Evolutionary conservation across 1,140 invertebrate species (phyloP), one percentile per base, ranked within the genome.

Genomic region (Ceratina australensis): DNA sequence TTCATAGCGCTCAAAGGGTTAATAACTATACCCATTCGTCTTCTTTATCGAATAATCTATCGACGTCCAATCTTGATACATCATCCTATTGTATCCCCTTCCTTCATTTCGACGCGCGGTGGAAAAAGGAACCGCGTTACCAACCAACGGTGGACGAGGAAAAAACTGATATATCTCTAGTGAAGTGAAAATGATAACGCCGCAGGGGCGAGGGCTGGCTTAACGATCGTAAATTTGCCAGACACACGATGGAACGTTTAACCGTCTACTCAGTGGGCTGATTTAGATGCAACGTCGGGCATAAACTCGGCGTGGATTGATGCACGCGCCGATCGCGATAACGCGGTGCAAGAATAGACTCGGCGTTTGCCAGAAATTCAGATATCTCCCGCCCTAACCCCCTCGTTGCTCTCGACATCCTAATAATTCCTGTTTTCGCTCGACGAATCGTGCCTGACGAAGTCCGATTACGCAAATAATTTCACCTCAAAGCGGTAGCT

Each of bases 181-280:
- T 13, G 12, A 20, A 72, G 22, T 1, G 63, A 52, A 47, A 59
- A n/a, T 60, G 76, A 77, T 72, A 81, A 82, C 24, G 26, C 15
- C 7, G 33, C 20, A 50, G 63, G 13, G 20, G 2, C n/a, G 20
- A 4, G 22, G 26, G 33, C 5, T 42, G 33, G 33, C 33, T 42
- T 42, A 42, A 12, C 26, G 69, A 68, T 64, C 60, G 56, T 65
- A 82, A 67, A 50, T 64, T 60, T 13, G 52, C 12, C 47, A 1
- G 65, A 28, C 47, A 22, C 33, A 28, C 72, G 49, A 61, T 67
- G 72, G 56, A 77, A 47, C 65, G 28, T 78, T 42, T 57, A 66
- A 63, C 22, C 66, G 72, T 79, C 72, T 82, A 82, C 65, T 71
- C 68, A 54, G 26, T 56, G 67, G 33, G 73, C 69, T 79, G 80